Conservation (phyloP, 2,113 vertebrate species). For the Apistogramma diplotaenia region DNA sequence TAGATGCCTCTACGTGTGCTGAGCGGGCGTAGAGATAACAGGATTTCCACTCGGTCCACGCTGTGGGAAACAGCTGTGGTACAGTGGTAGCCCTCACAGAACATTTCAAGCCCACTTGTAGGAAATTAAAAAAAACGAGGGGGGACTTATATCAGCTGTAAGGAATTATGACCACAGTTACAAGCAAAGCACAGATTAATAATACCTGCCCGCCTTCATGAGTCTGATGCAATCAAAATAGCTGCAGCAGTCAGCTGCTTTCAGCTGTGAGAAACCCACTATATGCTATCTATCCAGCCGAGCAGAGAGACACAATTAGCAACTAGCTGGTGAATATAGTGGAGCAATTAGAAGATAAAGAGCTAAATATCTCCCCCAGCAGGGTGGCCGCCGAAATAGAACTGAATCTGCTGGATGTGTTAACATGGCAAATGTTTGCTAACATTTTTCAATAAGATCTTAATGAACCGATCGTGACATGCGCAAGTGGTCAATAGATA, state of each 20-base stretch:
- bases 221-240: slow-evolving; percentile 5
- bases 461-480: neutral
- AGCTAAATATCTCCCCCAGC: neutral
- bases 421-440: neutral
- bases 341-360: neutral
- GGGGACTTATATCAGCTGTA: neutral
- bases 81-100: neutral
- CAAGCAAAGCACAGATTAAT: neutral
- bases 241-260: neutral
- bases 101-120: neutral
- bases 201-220: neutral
- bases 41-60: slow-evolving; percentile 10
- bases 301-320: neutral
- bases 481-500: neutral
- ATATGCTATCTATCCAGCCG: neutral
- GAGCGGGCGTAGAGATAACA: slow-evolving; percentile 7
- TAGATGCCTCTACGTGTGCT: neutral
- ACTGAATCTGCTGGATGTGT: neutral
- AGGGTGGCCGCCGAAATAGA: neutral
- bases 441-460: neutral
- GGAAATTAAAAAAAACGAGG: neutral
- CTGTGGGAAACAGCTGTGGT: slow-evolving; percentile 12
- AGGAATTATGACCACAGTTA: neutral
- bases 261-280: neutral
- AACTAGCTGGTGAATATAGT: slow-evolving; percentile 1